phyloP scores from a whole-genome alignment of 2,113 vertebrate genomes.

The Piaya cayana region DNA sequence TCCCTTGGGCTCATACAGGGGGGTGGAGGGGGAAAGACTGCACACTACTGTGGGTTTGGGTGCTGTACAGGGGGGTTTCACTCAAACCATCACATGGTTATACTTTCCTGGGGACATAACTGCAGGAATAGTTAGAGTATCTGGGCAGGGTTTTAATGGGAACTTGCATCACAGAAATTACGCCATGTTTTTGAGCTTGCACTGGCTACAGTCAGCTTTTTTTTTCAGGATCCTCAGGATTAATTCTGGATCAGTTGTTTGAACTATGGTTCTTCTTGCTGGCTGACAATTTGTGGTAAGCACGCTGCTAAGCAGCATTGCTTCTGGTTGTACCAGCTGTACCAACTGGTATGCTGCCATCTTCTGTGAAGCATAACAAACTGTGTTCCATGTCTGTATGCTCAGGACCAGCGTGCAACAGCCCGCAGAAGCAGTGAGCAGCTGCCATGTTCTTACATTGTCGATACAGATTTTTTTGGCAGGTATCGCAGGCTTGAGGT shows the following conservation, averaged over 20 bases:
- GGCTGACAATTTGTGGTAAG: neutral
- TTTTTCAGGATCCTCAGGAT: neutral
- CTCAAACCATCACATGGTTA: too few relatives aligned
- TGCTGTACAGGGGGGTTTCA: too few relatives aligned
- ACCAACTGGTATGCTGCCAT: neutral
- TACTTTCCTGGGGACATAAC: neutral
- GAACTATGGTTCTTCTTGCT: neutral
- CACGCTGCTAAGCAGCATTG: neutral
- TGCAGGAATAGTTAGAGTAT: neutral
- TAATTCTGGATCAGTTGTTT: neutral
- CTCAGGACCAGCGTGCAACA: accelerated
- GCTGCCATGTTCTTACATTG: neutral
- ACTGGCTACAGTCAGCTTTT: neutral
- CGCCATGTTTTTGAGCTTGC: neutral
- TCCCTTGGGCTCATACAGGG: too few relatives aligned
- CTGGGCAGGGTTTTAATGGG: neutral
- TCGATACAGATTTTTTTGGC: neutral
- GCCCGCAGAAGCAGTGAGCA: accelerated
- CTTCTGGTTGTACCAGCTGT: neutral
- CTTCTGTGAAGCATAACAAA: neutral
- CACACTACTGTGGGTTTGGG: too few relatives aligned
- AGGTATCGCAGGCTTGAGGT: neutral
- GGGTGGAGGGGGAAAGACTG: too few relatives aligned
- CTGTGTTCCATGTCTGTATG: neutral
- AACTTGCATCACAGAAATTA: neutral